Evolutionary conservation across 1,140 invertebrate genomes (phyloP).

Genomic region (Scaptomyza hsui): DNA sequence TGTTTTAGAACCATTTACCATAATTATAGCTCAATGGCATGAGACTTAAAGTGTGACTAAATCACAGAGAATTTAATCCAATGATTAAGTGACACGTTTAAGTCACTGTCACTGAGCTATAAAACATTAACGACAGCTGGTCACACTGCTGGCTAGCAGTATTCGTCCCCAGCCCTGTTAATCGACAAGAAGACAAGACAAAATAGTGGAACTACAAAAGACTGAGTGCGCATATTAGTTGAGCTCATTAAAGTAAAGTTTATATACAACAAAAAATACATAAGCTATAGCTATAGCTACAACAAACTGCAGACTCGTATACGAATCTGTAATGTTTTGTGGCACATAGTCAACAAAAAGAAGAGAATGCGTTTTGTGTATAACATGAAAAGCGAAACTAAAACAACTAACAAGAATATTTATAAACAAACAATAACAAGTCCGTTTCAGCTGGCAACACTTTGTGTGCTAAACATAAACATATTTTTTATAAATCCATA

Average conservation of each 20-base stretch:
- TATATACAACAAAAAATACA: slow-evolving; percentile 53
- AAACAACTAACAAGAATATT: slow-evolving; percentile 10
- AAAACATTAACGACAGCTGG: neutral
- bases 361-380: slow-evolving; percentile 56
- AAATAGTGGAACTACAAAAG: slow-evolving; percentile 83
- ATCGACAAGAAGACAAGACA: slow-evolving; percentile 67
- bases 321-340: slow-evolving; percentile 17
- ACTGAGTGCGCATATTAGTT: slow-evolving; percentile 83
- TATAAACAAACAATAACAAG: slow-evolving; percentile 68
- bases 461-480: slow-evolving; percentile 52
- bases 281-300: slow-evolving; percentile 31
- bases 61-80: neutral
- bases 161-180: slow-evolving; percentile 32
- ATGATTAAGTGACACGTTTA: neutral
- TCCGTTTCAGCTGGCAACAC: slow-evolving; percentile 81
- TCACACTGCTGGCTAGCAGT: slow-evolving; percentile 32
- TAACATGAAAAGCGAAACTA: slow-evolving; percentile 59
- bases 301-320: slow-evolving; percentile 15
- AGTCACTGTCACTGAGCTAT: slow-evolving; percentile 21
- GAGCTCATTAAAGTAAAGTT: slow-evolving; percentile 78
- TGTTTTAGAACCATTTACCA: slow-evolving; percentile 27
- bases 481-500: slow-evolving; percentile 53
- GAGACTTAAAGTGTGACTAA: slow-evolving; percentile 6
- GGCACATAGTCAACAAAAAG: neutral
- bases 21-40: slow-evolving; percentile 6